Conservation (phyloP, 2,888 invertebrate genomes). For the Acronicta alni region DNA sequence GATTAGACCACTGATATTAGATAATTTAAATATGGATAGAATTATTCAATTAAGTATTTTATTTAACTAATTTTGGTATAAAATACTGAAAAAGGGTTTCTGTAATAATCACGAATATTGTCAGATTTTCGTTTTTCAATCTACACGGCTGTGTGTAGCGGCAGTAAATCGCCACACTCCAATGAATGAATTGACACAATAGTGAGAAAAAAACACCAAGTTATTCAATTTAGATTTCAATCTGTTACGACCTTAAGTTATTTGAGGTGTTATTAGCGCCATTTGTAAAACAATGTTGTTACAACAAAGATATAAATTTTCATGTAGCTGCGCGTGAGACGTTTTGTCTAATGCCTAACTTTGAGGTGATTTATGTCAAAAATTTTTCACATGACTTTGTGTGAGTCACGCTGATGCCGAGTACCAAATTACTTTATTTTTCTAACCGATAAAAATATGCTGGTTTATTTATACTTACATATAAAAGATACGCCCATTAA, state of each 20-base stretch:
- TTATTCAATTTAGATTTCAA: conserved; percentile 77
- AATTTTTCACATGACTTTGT: conserved; percentile 57
- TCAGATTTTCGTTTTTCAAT: conserved; percentile 23
- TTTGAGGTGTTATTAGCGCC: conserved; percentile 72
- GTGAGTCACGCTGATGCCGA: conserved; percentile 12
- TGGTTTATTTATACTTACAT: conserved; percentile 5
- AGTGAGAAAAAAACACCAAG: conserved; percentile 74
- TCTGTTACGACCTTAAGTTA: conserved; percentile 71
- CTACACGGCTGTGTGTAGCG: conserved; percentile 56
- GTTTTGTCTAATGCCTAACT: conserved; percentile 57
- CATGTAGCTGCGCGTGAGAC: conserved; percentile 59
- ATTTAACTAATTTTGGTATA: not conserved
- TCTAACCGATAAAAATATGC: conserved; percentile 11
- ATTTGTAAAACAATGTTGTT: conserved; percentile 76
- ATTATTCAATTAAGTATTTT: not conserved
- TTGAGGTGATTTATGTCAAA: conserved; percentile 58
- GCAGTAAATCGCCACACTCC: conserved; percentile 57
- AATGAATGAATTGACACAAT: conserved; percentile 76
- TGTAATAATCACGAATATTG: conserved; percentile 4
- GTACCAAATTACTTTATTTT: conserved; percentile 11
- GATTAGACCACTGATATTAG: no score
- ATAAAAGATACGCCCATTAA: conserved; percentile 1
- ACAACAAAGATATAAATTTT: conserved; percentile 70
- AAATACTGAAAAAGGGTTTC: not conserved
- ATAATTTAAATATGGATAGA: not conserved